Base-by-base conservation (phyloP, 2,113 vertebrate species). In the Erythrocercus mccallii region DNA sequence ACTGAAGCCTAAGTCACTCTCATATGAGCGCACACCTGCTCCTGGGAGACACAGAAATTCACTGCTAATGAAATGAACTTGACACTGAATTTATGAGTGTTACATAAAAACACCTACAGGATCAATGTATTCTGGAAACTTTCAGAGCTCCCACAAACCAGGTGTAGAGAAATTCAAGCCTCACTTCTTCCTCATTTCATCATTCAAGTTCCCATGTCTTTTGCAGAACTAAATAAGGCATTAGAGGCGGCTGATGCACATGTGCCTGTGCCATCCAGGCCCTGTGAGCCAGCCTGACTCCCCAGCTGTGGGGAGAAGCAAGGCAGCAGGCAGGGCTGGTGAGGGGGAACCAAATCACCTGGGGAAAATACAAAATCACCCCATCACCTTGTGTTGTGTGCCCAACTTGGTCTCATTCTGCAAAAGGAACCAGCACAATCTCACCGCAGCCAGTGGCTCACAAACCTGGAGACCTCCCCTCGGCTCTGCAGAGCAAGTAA, bases 161-260 rank as follows among this genome's bases (percentile, higher is more conserved):
- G 38, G 56, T 44, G 35, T 27, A 70, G 56, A 83, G 68, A 93
- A 94, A 86, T 80, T 80, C 45, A 88, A 73, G 50, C 12, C 27
- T 86, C 71, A 14, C 38, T 44, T 90, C 90, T 83, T 96, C 92
- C 94, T 92, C 72, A 81, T 93, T 95, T 94, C 70, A 82, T 40
- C 73, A 71, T 47, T 76, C 35, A 50, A 80, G 79, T 90, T 94
- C 88, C 90, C 22, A 20, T 35, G 38, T 23, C 47, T 73, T 77
- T 31, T 80, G 88, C 68, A 90, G 92, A 93, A 90, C 92, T 73
- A 77, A 80, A 54, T 12, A 28, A 37, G 33, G 51, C 37, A 48
- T 24, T n/a, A n/a, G 82, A 69, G 22, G 31, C 12, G 45, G 42
- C 58, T 58, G 74, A 58, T 48, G 30, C 0, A 0, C 3, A 1